Percentiles rank a stretch among this genome's conserved stretches.
Evolutionary conservation across 2,797 vertebrate genomes (phyloP).

Genomic region (Monodelphis domestica): DNA sequence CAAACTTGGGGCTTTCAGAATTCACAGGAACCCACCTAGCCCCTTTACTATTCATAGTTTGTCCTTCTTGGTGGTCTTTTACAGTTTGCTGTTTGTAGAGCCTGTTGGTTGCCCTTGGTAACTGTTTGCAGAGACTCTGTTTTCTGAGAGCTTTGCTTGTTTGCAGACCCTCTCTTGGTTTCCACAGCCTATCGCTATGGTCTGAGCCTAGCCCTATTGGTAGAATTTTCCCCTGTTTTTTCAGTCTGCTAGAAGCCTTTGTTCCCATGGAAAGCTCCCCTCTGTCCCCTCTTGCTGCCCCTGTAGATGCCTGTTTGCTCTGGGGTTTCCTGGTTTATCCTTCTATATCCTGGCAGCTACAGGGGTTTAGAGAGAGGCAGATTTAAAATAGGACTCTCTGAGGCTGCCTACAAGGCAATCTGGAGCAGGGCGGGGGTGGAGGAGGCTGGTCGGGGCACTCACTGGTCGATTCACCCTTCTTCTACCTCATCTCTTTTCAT

Average conservation of each 20-base stretch:
- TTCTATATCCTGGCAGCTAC: not conserved
- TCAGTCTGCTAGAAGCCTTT: not conserved
- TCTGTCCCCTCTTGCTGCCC: not conserved
- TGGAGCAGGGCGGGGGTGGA: not conserved
- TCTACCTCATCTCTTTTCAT: slow-evolving; percentile 26
- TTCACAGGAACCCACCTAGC: no score
- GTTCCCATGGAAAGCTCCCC: not conserved
- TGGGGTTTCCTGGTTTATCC: not conserved
- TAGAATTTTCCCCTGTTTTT: not conserved
- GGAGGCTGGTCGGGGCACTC: not conserved
- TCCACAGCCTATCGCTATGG: not conserved
- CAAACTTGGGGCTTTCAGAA: no score
- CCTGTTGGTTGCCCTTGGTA: not conserved
- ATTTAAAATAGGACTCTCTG: slow-evolving; percentile 24
- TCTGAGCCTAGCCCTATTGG: not conserved
- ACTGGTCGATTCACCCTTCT: not conserved
- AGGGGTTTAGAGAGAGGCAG: slow-evolving; percentile 29
- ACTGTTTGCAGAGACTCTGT: not conserved
- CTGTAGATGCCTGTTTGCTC: not conserved
- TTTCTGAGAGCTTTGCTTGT: not conserved
- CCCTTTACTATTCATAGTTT: not conserved
- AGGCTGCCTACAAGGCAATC: slow-evolving; percentile 2
- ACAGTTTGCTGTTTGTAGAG: not conserved
- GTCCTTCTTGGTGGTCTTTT: not conserved
- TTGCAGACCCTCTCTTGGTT: not conserved